These are phyloP conservation scores for Neoascia interrupta DNA, from an alignment of 2,888 invertebrate genomes.

Conservation along the genomic window DNA sequence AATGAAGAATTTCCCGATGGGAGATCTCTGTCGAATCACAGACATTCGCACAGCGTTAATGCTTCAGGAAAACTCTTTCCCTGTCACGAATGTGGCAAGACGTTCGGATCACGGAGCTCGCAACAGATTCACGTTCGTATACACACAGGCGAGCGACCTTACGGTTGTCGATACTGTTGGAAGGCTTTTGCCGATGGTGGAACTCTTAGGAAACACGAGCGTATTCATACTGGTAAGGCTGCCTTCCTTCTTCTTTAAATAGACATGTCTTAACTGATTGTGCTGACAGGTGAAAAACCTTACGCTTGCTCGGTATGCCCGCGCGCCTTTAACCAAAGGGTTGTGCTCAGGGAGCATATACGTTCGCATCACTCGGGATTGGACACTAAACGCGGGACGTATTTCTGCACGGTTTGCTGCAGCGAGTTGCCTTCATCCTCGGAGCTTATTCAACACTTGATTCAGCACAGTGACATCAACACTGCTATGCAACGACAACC, in stretches of 20 bases:
- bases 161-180: conserved; percentile 92
- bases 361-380: conserved; percentile 92
- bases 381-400: conserved; percentile 85
- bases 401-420: conserved; percentile 88
- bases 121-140: conserved; percentile 93
- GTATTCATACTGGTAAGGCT: conserved; percentile 87
- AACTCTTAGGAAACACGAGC: conserved; percentile 90
- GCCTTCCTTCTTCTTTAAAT: neutral
- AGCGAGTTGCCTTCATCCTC: conserved; percentile 85
- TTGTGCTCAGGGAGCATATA: conserved; percentile 91
- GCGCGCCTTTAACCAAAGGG: conserved; percentile 92
- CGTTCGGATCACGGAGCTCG: conserved; percentile 91
- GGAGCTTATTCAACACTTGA: conserved; percentile 90
- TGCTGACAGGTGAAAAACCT: conserved; percentile 85
- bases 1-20: conserved; percentile 87
- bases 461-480: conserved; percentile 91
- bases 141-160: conserved; percentile 90
- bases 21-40: conserved; percentile 85
- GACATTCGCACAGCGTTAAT: conserved; percentile 82
- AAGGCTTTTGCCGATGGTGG: conserved; percentile 94
- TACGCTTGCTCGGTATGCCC: conserved; percentile 93
- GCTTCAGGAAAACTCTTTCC: conserved; percentile 86
- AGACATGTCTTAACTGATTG: neutral
- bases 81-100: conserved; percentile 91
- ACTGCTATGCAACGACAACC: conserved; percentile 90